Conservation (phyloP, 2,888 invertebrate species). For the Sceliomorpha sp. region DNA sequence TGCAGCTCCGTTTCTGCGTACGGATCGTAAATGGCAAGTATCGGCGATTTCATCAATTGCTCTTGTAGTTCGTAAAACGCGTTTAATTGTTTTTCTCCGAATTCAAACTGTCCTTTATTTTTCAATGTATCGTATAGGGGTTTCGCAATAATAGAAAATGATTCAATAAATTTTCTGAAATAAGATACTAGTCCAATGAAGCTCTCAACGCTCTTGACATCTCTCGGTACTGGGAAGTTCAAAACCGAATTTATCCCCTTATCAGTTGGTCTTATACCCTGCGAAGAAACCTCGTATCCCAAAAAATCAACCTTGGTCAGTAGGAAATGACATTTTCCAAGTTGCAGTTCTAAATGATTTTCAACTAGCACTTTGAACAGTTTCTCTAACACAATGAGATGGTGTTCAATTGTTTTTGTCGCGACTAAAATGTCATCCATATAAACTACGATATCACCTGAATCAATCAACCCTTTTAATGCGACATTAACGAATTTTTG, state of each 20-base stretch:
- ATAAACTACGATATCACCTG: too few relatives aligned
- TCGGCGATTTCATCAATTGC: not conserved
- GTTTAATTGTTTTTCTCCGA: not conserved
- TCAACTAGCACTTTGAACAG: too few relatives aligned
- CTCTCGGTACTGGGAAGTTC: slow-evolving; percentile 13
- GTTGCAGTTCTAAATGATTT: too few relatives aligned
- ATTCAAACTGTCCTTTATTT: slow-evolving; percentile 3
- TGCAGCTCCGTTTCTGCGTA: slow-evolving; percentile 7
- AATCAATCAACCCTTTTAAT: too few relatives aligned
- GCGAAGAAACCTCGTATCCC: slow-evolving; percentile 1
- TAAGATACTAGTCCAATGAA: slow-evolving; percentile 16
- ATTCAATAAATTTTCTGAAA: slow-evolving; percentile 16
- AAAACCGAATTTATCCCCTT: not conserved
- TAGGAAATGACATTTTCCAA: too few relatives aligned
- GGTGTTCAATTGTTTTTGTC: too few relatives aligned
- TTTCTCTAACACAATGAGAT: too few relatives aligned
- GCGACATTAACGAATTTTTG: too few relatives aligned
- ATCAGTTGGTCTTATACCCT: slow-evolving; percentile 2
- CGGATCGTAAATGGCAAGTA: slow-evolving; percentile 11
- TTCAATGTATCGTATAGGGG: slow-evolving; percentile 9
- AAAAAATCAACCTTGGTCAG: too few relatives aligned
- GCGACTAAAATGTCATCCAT: too few relatives aligned
- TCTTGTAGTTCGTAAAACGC: slow-evolving; percentile 2
- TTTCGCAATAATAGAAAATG: slow-evolving; percentile 12
- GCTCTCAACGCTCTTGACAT: slow-evolving; percentile 8